Conservation (phyloP, 2,797 vertebrate genomes). For the Molothrus aeneus region DNA sequence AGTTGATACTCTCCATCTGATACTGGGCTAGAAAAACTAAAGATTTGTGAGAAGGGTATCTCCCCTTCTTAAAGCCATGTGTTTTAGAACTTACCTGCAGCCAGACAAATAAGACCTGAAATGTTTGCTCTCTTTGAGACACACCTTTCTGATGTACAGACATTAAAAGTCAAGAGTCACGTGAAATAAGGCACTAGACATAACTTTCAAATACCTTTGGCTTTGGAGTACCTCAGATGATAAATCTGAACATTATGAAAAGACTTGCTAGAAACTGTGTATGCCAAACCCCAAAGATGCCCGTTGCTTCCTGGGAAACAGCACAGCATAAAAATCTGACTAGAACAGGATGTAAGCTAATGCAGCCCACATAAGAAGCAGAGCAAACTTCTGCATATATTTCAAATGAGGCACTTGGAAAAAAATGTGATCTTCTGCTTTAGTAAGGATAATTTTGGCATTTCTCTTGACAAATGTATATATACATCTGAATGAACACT, state of each 20-base stretch:
- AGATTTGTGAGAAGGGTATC: not conserved
- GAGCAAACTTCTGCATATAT: not conserved
- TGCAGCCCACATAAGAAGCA: not conserved
- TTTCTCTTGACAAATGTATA: not conserved
- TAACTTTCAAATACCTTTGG: not conserved
- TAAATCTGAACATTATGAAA: not conserved
- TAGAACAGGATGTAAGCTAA: not conserved
- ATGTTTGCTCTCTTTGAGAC: not conserved
- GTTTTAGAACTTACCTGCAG: not conserved
- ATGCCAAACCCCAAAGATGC: not conserved
- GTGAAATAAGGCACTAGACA: not conserved
- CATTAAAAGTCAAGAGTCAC: not conserved
- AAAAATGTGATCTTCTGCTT: not conserved
- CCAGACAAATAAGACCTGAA: not conserved
- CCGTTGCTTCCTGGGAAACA: not conserved
- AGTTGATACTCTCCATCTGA: not conserved
- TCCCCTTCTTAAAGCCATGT: not conserved
- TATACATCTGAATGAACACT: not conserved
- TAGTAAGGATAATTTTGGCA: not conserved
- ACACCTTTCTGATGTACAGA: not conserved
- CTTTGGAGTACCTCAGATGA: not conserved
- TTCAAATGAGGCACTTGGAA: not conserved
- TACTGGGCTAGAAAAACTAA: not conserved
- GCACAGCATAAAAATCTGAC: not conserved
- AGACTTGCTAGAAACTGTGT: not conserved